Conservation (phyloP, 2,888 invertebrate species). For the Anaspis maculata region DNA sequence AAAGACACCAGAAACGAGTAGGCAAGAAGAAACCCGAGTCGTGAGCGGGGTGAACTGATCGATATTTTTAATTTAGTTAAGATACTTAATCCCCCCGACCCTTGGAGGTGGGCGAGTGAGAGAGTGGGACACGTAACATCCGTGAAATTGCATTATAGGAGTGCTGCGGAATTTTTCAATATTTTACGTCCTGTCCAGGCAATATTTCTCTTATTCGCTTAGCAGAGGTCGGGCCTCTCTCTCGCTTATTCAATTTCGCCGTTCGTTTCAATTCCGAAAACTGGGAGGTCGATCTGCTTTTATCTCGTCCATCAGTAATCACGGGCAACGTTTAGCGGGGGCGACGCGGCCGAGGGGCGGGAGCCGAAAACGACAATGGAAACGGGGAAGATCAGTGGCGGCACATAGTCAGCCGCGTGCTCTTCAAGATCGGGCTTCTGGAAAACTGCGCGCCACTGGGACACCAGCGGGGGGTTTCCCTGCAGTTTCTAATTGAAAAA, state of each 20-base stretch:
- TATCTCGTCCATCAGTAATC: slow-evolving; percentile 37
- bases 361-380: slow-evolving; percentile 4
- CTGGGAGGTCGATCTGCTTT: slow-evolving; percentile 33
- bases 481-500: slow-evolving; percentile 27
- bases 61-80: slow-evolving; percentile 36
- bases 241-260: slow-evolving; percentile 35
- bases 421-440: no score
- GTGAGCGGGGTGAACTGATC: no score
- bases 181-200: slow-evolving; percentile 32
- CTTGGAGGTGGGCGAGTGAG: no score
- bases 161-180: slow-evolving; percentile 34
- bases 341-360: slow-evolving; percentile 10
- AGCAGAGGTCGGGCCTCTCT: slow-evolving; percentile 12
- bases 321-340: slow-evolving; percentile 27
- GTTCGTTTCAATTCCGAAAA: slow-evolving; percentile 36
- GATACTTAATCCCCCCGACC: slow-evolving; percentile 31
- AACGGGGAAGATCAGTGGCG: no score
- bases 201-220: slow-evolving; percentile 29
- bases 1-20: no score
- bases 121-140: slow-evolving; percentile 33
- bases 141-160: slow-evolving; percentile 36
- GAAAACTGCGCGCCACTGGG: slow-evolving; percentile 14
- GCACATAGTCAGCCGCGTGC: no score
- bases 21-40: no score
- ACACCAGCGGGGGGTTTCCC: no score